Evolutionary conservation across 2,888 invertebrate species (phyloP), one percentile per base, ranked within the genome.

Genomic region (Neuroscelio doddi): DNA sequence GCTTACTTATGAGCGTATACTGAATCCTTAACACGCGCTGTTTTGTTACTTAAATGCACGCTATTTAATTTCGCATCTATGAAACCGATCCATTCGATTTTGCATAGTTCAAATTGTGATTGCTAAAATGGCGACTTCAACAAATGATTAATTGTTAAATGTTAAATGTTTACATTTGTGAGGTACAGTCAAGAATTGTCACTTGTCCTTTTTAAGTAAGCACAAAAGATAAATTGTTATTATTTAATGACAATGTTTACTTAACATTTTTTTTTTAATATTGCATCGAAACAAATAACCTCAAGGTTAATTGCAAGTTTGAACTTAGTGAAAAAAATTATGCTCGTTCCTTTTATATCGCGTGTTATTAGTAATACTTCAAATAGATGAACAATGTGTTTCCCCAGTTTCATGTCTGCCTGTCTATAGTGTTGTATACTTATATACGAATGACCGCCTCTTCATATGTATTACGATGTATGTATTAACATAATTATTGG

Each of bases 401-500:
- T 45, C 29, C 27, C 30, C 36, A 10, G 7, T 14, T 61, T 10
- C 41, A 10, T 27, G 16, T 26, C 24, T n/a, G n/a, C 10, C 46
- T 64, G 53, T 58, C 62, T 53, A 38, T 57, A 38, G 58, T 64
- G 56, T 56, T 45, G 59, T 53, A 62, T 16, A 63, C 66, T 26
- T 38, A 4, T 38, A 69, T 73, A 75, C 72, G 75, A 76, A 76
- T 75, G 73, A 75, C 76, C 76, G 77, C 74, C 77, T 75, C 75
- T 75, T 73, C 73, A 69, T 74, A 76, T 76, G 72, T 72, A 79
- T 79, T 79, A 78, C 79, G 73, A 72, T 77, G 76, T 74, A 74
- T 74, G 76, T 78, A 80, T 80, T 80, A 80, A 76, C 80, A 80
- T 80, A 80, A 80, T 80, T 80, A 80, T 77, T 79, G 79, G 80